These are phyloP conservation scores for Colletes collaris DNA, from an alignment of 2,888 invertebrate species.

Conservation along the genomic window DNA sequence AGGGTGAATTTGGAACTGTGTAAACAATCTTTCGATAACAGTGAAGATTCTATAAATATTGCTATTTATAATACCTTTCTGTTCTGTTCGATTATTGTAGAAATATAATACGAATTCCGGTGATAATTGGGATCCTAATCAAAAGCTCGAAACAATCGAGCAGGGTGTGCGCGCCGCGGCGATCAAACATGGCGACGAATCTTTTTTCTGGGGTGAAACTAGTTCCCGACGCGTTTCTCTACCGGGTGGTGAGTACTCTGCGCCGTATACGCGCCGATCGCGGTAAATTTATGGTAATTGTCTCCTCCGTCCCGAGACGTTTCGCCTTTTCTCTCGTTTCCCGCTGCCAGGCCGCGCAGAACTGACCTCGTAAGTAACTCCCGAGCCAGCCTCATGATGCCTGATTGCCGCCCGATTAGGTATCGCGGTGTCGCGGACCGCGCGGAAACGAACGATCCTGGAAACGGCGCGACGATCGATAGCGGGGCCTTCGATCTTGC, in stretches of 20 bases:
- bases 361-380: constrained; percentile 59
- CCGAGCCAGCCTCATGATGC: constrained; percentile 46
- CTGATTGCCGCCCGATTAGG: constrained; percentile 61
- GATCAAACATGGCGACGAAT: constrained; percentile 66
- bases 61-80: too few relatives aligned
- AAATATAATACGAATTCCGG: too few relatives aligned
- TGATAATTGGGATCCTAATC: too few relatives aligned
- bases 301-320: constrained; percentile 56
- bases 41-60: too few relatives aligned
- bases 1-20: too few relatives aligned
- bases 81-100: too few relatives aligned
- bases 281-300: constrained; percentile 80
- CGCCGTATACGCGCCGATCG: constrained; percentile 69
- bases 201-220: constrained; percentile 61
- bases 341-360: constrained; percentile 14
- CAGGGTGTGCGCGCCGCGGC: background rate
- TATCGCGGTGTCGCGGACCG: constrained; percentile 11
- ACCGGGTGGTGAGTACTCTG: constrained; percentile 59
- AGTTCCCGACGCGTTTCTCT: constrained; percentile 69
- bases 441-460: constrained; percentile 30
- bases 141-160: background rate
- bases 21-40: too few relatives aligned
- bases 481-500: too few relatives aligned
- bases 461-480: constrained; percentile 9
- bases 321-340: constrained; percentile 48